Percentiles rank a stretch among this genome's conserved stretches.
Conservation (phyloP, 2,797 vertebrate genomes). For the Hydrolagus colliei region DNA sequence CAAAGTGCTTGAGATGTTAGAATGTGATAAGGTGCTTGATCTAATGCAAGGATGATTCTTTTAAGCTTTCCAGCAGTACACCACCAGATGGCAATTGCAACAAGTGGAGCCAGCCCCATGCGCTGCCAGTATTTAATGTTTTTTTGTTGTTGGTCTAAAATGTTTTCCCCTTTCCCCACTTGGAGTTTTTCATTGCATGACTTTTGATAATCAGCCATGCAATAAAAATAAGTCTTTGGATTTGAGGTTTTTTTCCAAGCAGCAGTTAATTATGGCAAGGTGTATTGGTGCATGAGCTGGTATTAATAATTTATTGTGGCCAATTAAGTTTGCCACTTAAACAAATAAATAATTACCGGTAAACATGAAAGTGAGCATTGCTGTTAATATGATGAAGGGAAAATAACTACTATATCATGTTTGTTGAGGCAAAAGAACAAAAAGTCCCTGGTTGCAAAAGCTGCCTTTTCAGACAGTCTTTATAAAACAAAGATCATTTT, state of each 20-base stretch:
- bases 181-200: neutral
- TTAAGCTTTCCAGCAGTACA: neutral
- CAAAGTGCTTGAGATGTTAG: too few species aligned
- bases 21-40: too few species aligned
- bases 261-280: neutral
- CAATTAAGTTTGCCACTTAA: neutral
- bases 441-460: neutral
- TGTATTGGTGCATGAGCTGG: neutral
- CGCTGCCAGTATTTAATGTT: neutral
- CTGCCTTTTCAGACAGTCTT: neutral
- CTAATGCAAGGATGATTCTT: too few species aligned
- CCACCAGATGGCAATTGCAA: constrained; percentile 8
- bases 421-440: neutral
- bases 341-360: neutral
- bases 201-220: neutral
- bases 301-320: neutral
- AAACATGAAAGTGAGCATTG: neutral
- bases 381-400: neutral
- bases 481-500: too few species aligned
- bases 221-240: too few species aligned
- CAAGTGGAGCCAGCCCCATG: neutral
- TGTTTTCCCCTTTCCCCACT: neutral
- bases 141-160: neutral
- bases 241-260: neutral
- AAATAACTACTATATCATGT: neutral